These are phyloP conservation scores for Palythoa grandis DNA, from an alignment of 92 coral and sea anemone genomes.

Conservation along the genomic window DNA sequence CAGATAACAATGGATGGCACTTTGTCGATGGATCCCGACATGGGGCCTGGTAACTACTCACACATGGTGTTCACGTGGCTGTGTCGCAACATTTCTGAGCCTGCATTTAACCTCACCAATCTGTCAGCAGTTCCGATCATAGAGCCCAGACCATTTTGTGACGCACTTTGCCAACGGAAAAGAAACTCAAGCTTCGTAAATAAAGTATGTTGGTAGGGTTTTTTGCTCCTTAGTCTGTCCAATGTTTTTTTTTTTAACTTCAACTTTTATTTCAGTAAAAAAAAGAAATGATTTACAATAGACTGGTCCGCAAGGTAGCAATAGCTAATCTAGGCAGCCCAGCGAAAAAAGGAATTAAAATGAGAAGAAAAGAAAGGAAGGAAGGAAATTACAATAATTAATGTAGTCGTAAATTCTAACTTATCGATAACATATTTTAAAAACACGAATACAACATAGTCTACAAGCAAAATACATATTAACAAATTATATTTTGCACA, in stretches of 20 bases:
- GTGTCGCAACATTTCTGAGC: constrained; percentile 71
- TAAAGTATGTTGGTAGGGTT: background rate
- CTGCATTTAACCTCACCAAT: constrained; percentile 43
- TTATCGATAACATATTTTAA: too few species aligned
- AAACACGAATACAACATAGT: background rate
- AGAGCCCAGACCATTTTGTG: constrained; percentile 27
- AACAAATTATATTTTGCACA: too few species aligned
- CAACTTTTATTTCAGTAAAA: too few species aligned
- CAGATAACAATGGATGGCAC: constrained; percentile 69
- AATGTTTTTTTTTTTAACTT: too few species aligned
- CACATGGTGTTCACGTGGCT: constrained; percentile 68
- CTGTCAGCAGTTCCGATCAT: constrained; percentile 35
- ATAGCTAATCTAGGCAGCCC: too few species aligned
- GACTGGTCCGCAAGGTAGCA: too few species aligned
- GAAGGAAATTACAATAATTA: too few species aligned
- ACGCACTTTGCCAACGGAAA: constrained; percentile 14
- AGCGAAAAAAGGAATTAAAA: too few species aligned
- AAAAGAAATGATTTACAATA: too few species aligned
- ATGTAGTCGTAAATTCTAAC: too few species aligned
- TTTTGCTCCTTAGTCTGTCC: background rate
- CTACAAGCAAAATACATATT: background rate
- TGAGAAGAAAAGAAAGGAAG: too few species aligned
- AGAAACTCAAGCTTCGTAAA: constrained; percentile 10
- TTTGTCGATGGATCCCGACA: constrained; percentile 69
- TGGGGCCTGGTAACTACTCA: constrained; percentile 35